Percentiles rank a stretch among this genome's conserved stretches.
Evolutionary conservation across 2,797 vertebrate genomes (phyloP).

Genomic region (Gymnopithys bicolor): DNA sequence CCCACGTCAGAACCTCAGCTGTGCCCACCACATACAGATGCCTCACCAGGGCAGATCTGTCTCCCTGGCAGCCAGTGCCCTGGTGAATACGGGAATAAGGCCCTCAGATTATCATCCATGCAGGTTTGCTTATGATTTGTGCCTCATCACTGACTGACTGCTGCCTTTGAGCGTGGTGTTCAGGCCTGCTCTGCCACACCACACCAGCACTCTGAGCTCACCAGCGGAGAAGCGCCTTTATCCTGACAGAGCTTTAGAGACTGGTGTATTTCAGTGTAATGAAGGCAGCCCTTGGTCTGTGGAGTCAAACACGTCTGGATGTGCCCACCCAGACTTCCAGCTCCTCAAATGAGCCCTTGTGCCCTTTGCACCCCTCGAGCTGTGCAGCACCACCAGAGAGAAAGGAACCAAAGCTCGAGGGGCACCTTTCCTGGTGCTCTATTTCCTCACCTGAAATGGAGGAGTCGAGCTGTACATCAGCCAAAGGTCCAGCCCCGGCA

Average conservation of each 20-base stretch:
- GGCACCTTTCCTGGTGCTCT: neutral
- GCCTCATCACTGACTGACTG: neutral
- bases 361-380: neutral
- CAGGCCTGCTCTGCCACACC: neutral
- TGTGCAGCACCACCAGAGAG: neutral
- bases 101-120: fast-evolving
- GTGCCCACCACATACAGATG: fast-evolving
- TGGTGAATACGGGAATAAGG: fast-evolving
- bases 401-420: neutral
- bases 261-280: neutral
- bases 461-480: neutral
- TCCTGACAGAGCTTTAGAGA: neutral
- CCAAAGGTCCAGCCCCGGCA: neutral
- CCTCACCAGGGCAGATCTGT: neutral
- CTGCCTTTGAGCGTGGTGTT: neutral
- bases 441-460: neutral
- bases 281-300: neutral
- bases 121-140: fast-evolving
- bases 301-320: fast-evolving
- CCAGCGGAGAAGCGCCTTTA: neutral
- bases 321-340: neutral
- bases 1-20: neutral
- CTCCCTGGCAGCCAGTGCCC: neutral
- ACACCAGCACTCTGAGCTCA: neutral
- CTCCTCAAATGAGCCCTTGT: neutral